Evolutionary conservation across 2,888 invertebrate species (phyloP), one percentile per base, ranked within the genome.

Genomic region (Sturmia bella): DNA sequence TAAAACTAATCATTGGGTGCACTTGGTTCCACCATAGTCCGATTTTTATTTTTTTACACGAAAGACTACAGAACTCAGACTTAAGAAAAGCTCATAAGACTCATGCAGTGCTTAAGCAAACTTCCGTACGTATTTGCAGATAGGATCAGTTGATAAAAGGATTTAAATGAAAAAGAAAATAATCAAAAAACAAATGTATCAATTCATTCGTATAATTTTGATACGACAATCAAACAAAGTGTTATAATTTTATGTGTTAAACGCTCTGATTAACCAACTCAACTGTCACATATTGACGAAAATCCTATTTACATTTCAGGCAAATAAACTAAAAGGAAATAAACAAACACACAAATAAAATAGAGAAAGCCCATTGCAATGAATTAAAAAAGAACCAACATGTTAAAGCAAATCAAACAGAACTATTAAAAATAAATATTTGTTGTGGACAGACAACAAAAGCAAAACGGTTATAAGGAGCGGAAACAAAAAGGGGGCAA

Each of bases 351-450:
- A 63, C 9, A 41, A 61, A 39, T 48, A 52, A 27, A 41, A 70
- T 48, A 43, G 61, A 32, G 39, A 32, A 59, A 54, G 52, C 45
- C 50, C 64, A 74, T 74, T 56, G 45, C 39, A 76, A 57, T n/a
- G 64, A 73, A 59, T 3, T 19, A 37, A 54, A 63, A 73, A 54
- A 50, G 43, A 15, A 84, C 78, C 21, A 75, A 79, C 63, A 52
- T 61, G 54, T 37, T 54, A 52, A 77, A 83, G 81, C 73, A 84
- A 85, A 80, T 76, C 80, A 84, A 84, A 84, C 80, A 85, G 69
- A 87, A 87, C 89, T 89, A 89, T 88, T 89, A 88, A 89, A 88
- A 87, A 86, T 86, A 89, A 89, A 89, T 88, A 89, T 89, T 89
- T 89, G 87, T 54, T 86, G 87, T 85, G 85, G 84, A 84, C 79